Percentiles rank a stretch among this genome's conserved stretches.
Evolutionary conservation across 1,140 invertebrate genomes (phyloP).

Genomic region (Hestina assimilis): DNA sequence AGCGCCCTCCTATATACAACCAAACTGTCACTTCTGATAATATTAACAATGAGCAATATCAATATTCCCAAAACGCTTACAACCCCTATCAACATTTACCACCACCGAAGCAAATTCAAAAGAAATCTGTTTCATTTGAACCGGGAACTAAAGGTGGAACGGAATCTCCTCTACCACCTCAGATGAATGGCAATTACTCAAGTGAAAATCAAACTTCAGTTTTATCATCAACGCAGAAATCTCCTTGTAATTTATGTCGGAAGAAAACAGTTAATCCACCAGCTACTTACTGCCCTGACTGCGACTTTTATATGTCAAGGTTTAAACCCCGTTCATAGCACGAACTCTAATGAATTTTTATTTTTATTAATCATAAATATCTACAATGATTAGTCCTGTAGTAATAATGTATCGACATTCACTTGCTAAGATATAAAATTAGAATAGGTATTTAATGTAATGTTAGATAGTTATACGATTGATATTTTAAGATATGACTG

Average conservation of each 20-base stretch:
- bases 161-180: constrained; percentile 77
- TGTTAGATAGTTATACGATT: constrained; percentile 33
- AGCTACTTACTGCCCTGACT: constrained; percentile 90
- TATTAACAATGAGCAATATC: constrained; percentile 45
- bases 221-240: constrained; percentile 69
- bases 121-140: constrained; percentile 84
- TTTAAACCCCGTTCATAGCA: constrained; percentile 82
- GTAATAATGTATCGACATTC: background rate
- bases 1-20: constrained; percentile 44
- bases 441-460: constrained; percentile 21
- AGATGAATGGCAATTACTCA: constrained; percentile 62
- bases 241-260: constrained; percentile 89
- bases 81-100: constrained; percentile 80
- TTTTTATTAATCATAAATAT: background rate
- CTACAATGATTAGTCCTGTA: background rate
- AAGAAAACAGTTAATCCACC: constrained; percentile 88
- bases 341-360: too few relatives aligned
- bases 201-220: constrained; percentile 31
- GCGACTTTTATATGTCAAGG: constrained; percentile 94
- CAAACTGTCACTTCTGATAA: constrained; percentile 36
- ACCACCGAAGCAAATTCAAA: constrained; percentile 77
- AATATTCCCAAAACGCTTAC: constrained; percentile 72
- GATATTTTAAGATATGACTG: constrained; percentile 44
- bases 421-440: constrained; percentile 33
- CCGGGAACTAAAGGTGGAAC: constrained; percentile 81